A percentile compares a stretch with the other conserved stretches of the same genome.
phyloP scores from a whole-genome alignment of 2,797 vertebrate genomes.

The Pangasius sanitwongsei region DNA sequence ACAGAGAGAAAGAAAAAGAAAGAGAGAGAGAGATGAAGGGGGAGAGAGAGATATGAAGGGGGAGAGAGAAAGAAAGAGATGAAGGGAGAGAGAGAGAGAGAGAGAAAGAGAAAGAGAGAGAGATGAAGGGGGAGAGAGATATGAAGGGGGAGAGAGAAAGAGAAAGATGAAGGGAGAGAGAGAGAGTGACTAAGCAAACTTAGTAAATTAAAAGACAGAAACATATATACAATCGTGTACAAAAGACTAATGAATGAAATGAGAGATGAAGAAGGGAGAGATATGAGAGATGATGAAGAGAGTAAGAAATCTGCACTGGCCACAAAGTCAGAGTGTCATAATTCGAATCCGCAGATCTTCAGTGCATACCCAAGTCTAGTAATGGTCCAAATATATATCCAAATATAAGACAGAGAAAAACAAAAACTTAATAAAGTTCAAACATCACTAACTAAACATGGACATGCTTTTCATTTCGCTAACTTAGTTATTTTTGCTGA shows the following conservation, averaged over 20 bases:
- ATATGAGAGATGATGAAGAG: too few species aligned
- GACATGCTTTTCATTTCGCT: not conserved
- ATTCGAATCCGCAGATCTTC: not conserved
- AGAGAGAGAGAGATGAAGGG: not conserved
- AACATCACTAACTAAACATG: not conserved
- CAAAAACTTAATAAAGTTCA: constrained; percentile 14
- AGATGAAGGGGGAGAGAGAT: too few species aligned
- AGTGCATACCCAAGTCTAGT: not conserved
- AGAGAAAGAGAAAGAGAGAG: constrained; percentile 8
- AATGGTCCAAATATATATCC: not conserved
- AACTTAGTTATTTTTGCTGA: not conserved
- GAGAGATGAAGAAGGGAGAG: constrained; percentile 13
- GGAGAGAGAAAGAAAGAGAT: constrained; percentile 35
- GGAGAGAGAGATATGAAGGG: too few species aligned
- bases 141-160: not conserved
- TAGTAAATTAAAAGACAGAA: constrained; percentile 69
- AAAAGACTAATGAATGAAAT: constrained; percentile 48
- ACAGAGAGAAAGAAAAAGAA: not conserved
- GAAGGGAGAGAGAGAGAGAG: too few species aligned
- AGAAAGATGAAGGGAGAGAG: constrained; percentile 25
- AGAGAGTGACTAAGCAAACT: constrained; percentile 62
- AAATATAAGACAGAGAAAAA: not conserved
- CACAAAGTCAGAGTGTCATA: constrained; percentile 29
- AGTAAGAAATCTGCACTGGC: not conserved
- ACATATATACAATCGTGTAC: constrained; percentile 58